Conservation (phyloP, 2,113 vertebrate genomes). For the Heterotis niloticus region DNA sequence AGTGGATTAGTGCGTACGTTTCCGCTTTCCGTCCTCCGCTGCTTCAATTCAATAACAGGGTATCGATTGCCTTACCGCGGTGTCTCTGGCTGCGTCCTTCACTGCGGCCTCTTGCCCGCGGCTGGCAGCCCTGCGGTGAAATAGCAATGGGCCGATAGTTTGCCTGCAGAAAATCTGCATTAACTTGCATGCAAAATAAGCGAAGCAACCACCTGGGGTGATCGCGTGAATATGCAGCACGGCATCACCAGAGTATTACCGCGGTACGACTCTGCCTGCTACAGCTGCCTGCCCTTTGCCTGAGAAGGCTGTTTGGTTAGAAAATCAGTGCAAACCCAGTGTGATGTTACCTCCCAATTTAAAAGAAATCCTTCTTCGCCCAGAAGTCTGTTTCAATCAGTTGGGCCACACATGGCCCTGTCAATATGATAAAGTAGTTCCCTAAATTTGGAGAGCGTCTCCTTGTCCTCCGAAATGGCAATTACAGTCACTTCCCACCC, state of each 20-base stretch:
- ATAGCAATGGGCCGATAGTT: conserved; percentile 42
- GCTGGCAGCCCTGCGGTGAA: conserved; percentile 27
- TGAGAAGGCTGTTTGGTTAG: conserved; percentile 60
- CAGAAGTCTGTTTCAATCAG: conserved; percentile 68
- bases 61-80: conserved; percentile 18
- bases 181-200: conserved; percentile 42
- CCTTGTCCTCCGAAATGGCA: conserved; percentile 73
- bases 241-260: conserved; percentile 45
- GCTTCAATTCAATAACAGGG: conserved; percentile 12
- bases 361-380: conserved; percentile 66
- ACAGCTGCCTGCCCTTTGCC: conserved; percentile 56
- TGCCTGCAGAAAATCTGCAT: conserved; percentile 35
- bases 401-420: conserved; percentile 49
- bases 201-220: conserved; percentile 40
- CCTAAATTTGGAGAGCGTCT: conserved; percentile 66
- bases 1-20: conserved; percentile 5
- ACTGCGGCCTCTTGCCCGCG: conserved; percentile 15
- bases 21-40: background rate
- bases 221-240: conserved; percentile 47
- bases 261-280: conserved; percentile 57
- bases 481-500: conserved; percentile 75
- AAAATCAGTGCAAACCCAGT: conserved; percentile 64
- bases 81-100: conserved; percentile 15
- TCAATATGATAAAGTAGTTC: conserved; percentile 72
- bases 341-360: conserved; percentile 68